Evolutionary conservation across 1,140 invertebrate genomes (phyloP), one percentile per base, ranked within the genome.

Genomic region (silkworm (Bombyx mori)): DNA sequence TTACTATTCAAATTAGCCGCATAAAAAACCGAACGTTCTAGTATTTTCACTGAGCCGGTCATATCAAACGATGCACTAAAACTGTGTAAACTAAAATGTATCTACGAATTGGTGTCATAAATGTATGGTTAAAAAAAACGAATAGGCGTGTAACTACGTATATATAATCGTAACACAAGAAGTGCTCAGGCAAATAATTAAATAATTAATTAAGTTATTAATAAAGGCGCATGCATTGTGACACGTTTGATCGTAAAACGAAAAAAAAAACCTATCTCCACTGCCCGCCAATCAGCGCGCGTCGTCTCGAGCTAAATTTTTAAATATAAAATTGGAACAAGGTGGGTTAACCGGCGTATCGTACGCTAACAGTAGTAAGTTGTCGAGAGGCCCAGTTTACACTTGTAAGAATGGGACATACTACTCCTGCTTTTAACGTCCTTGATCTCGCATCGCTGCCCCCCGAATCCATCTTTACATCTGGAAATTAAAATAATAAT

Each of bases 361-460:
- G 59, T 62, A 58, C 57, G 74, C 76, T 89, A 89, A 73, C 88
- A 89, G 79, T 89, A 89, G 79, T 86, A 89, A 59, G 82, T 85
- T 60, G 76, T 82, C 56, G 84, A 88, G 65, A 88, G 79, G 71
- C 88, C 88, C 75, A 88, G 77, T 88, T 88, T 88, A 81, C 88
- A 89, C 69, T 80, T 86, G 79, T 85, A 88, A 77, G 86, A 82
- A 82, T 85, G 79, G 86, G 88, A 89, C 88, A 86, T 89, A 89
- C 86, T 88, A 77, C 83, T 88, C 71, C 79, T 81, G 58, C 88
- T 88, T 58, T 82, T 82, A 53, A 88, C 81, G 71, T 93, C 92
- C 91, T 96, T 95, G 76, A 91, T 92, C 88, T 95, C 94, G 89
- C 95, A 96, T 71, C 93, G 91, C 81, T 92, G 90, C 73, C 95